Percentiles rank a stretch among this genome's conserved stretches.
These are phyloP conservation scores for Dendrolimus pini DNA, from an alignment of 2,888 invertebrate genomes.

Conservation along the genomic window DNA sequence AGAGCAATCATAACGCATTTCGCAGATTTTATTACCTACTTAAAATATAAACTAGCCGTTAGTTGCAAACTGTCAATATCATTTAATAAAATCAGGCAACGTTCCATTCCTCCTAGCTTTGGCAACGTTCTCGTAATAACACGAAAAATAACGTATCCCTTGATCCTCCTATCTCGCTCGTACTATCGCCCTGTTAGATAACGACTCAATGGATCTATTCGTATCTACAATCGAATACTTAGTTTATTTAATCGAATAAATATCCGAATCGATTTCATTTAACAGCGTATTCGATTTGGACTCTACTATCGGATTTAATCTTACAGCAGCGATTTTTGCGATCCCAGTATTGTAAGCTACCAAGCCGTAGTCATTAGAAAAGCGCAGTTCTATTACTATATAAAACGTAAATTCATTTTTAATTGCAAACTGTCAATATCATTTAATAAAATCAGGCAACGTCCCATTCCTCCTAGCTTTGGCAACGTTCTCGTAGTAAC, in stretches of 20 bases:
- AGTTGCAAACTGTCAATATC: conserved; percentile 5
- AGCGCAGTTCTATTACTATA: too few relatives aligned
- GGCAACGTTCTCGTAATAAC: conserved; percentile 85
- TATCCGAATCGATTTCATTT: conserved; percentile 61
- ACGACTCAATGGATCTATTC: conserved; percentile 57
- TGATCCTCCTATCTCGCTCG: conserved; percentile 82
- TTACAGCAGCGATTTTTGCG: conserved; percentile 70
- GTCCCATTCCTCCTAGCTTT: conserved; percentile 80
- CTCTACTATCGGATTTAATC: conserved; percentile 80
- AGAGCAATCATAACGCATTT: too few relatives aligned
- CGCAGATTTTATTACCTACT: too few relatives aligned
- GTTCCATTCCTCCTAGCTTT: conserved; percentile 80
- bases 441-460: conserved; percentile 78
- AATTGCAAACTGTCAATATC: conserved; percentile 4
- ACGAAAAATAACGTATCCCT: conserved; percentile 90
- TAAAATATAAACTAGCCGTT: too few relatives aligned
- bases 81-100: conserved; percentile 78
- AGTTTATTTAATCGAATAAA: conserved; percentile 47
- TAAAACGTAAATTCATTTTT: too few relatives aligned
- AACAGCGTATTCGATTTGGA: conserved; percentile 62
- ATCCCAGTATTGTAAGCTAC: conserved; percentile 26
- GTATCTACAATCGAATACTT: conserved; percentile 54
- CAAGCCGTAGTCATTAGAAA: too few relatives aligned
- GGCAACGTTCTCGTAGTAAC: conserved; percentile 85
- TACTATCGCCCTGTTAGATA: conserved; percentile 48